Percentiles rank a stretch among this genome's conserved stretches.
These are phyloP conservation scores for Melolontha melolontha DNA, from an alignment of 2,888 invertebrate species.

Conservation along the genomic window DNA sequence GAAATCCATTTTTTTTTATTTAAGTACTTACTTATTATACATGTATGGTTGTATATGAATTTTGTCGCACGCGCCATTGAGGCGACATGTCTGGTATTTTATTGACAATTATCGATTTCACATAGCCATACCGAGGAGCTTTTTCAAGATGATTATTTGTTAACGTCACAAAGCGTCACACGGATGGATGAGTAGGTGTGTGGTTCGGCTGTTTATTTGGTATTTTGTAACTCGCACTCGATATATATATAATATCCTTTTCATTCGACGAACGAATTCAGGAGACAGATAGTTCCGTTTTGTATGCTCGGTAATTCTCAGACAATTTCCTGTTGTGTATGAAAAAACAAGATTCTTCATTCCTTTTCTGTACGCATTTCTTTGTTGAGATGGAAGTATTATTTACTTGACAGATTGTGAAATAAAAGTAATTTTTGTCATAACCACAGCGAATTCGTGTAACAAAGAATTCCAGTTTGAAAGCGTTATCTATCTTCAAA, in stretches of 20 bases:
- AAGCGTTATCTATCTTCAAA: background rate
- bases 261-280: conserved; percentile 24
- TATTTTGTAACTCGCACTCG: conserved; percentile 15
- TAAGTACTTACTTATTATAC: no score
- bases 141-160: no score
- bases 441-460: conserved; percentile 5
- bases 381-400: conserved; percentile 31
- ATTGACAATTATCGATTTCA: no score
- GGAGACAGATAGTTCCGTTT: conserved; percentile 35
- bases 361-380: conserved; percentile 8
- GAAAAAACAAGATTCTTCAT: conserved; percentile 20
- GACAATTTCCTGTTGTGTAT: conserved; percentile 37
- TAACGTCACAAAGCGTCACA: no score
- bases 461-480: conserved; percentile 3
- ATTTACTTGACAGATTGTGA: conserved; percentile 36
- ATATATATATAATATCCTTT: conserved; percentile 10
- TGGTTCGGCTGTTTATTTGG: no score
- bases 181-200: no score
- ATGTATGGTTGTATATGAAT: no score
- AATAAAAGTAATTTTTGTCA: conserved; percentile 30
- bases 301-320: conserved; percentile 33
- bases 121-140: no score
- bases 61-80: no score
- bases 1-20: no score
- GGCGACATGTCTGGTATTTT: no score